phyloP scores from a whole-genome alignment of 2,113 vertebrate genomes.

The Bos taurus region DNA sequence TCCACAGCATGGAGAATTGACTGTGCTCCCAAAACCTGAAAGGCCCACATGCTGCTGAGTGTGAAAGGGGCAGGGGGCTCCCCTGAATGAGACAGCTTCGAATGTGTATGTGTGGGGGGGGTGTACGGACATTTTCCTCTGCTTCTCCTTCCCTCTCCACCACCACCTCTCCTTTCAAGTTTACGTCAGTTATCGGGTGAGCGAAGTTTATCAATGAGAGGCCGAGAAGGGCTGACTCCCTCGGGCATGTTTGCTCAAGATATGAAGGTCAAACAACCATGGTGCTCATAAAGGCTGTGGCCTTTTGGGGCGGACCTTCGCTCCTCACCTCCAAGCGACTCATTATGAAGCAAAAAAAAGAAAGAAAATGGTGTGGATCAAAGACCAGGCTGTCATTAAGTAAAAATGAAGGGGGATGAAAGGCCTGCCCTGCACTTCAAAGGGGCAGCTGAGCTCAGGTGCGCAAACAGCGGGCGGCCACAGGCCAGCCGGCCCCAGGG shows the following conservation, averaged over 20 bases:
- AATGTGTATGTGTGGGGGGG: neutral
- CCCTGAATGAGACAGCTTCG: neutral
- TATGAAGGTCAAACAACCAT: slow-evolving; percentile 16
- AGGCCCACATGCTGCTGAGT: neutral
- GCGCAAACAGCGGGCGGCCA: slow-evolving; percentile 71
- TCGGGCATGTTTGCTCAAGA: slow-evolving; percentile 47
- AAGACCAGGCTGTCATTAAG: slow-evolving; percentile 80
- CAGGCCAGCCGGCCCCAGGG: neutral
- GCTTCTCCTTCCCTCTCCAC: neutral
- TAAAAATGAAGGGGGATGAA: slow-evolving; percentile 81
- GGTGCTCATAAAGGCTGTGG: neutral
- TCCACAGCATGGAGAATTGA: neutral
- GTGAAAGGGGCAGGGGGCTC: neutral
- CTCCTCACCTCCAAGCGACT: slow-evolving; percentile 68
- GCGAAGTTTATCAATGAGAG: slow-evolving; percentile 15
- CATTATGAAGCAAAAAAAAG: slow-evolving; percentile 47
- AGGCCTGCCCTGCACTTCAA: slow-evolving; percentile 82
- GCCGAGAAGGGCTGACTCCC: slow-evolving; percentile 19
- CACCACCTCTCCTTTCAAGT: neutral
- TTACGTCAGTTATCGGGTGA: neutral
- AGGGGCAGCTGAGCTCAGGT: slow-evolving; percentile 80
- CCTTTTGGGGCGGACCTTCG: slow-evolving; percentile 21
- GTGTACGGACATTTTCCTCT: neutral
- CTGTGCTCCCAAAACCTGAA: neutral
- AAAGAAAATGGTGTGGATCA: slow-evolving; percentile 73